These are phyloP conservation scores for Hoplodrina ambigua DNA, from an alignment of 2,888 invertebrate genomes.

Conservation along the genomic window DNA sequence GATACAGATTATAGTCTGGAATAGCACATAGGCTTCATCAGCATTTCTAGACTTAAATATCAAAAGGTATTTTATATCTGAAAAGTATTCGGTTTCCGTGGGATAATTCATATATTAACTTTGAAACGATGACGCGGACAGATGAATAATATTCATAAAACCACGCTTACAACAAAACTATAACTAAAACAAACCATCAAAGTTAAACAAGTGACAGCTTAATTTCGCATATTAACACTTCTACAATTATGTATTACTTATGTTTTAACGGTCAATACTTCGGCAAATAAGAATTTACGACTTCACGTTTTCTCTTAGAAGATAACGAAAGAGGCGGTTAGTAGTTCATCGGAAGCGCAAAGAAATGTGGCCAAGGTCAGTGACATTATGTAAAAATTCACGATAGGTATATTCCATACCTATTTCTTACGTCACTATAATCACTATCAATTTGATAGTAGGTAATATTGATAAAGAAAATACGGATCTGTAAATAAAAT, in stretches of 20 bases:
- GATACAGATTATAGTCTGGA: no score
- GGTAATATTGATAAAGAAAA: background rate
- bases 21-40: no score
- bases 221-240: constrained; percentile 19
- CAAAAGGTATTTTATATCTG: no score
- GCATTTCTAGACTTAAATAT: no score
- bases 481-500: background rate
- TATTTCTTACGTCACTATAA: constrained; percentile 5
- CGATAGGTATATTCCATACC: background rate
- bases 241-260: background rate
- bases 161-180: background rate
- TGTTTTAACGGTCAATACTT: constrained; percentile 19
- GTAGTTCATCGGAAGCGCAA: constrained; percentile 25
- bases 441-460: background rate
- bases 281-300: constrained; percentile 25
- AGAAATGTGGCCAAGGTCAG: constrained; percentile 36
- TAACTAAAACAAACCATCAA: background rate
- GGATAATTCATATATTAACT: no score
- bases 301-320: constrained; percentile 28
- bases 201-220: constrained; percentile 6
- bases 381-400: constrained; percentile 20
- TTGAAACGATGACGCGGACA: no score
- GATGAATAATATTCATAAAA: no score
- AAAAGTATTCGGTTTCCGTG: no score
- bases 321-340: constrained; percentile 32